Base-by-base conservation (phyloP, 2,888 invertebrate species). In the Lymantria monacha region DNA sequence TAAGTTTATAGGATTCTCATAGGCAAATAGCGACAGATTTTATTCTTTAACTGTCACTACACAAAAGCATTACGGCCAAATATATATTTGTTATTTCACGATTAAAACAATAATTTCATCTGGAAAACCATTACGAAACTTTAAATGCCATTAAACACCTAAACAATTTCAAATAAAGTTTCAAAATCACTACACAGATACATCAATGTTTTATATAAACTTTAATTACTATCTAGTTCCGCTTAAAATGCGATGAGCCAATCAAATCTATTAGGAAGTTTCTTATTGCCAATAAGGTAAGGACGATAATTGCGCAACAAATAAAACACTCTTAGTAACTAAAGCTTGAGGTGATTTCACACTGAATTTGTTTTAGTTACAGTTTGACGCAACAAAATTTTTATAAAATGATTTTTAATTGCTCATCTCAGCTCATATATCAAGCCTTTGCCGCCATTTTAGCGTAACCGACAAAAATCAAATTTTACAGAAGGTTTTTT, bases 241-340 rank as follows among this genome's bases (percentile, higher is more conserved):
- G 51, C 59, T 66, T 51, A 40, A 53, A 64, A 53, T 47, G 36
- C 44, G 30, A 49, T 43, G 43, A 44, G 31, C 46, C 44, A 66
- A 66, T 66, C 48, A 60, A 63, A 60, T 44, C 15, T 43, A 46
- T 51, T 38, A 46, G 48, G 45, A 48, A 53, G 40, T 52, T 53
- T 46, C 51, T 65, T 60, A 66, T 51, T 7, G 41, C 33, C 33
- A 41, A 43, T 33, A 42, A 42, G 40, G 58, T 66, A 65, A 51
- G 46, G 49, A 13, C 41, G 52, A 54, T 52, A 63, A 66, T 58
- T 30, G 53, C 40, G 42, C 12, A 48, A 47, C 58, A 53, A 52
- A 63, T 64, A 55, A 66, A 55, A 55, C 53, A 51, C 38, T 49
- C 22, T 41, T 10, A 48, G 30, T 31, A 33, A 14, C 42, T 15